Base-by-base conservation (phyloP, 2,113 vertebrate species). In the Scomber scombrus region DNA sequence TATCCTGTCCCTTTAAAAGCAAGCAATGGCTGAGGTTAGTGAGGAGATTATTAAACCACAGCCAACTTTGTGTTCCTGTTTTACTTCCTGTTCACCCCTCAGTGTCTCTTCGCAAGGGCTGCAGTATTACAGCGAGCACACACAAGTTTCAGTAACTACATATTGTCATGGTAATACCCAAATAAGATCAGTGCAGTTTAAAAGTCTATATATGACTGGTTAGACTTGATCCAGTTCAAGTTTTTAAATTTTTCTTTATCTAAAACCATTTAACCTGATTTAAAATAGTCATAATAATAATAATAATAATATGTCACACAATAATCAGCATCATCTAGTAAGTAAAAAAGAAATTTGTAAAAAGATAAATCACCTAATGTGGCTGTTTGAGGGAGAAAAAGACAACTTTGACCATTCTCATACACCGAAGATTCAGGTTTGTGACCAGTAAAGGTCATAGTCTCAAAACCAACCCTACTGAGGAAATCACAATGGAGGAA, bases 1-100 rank as follows among this genome's bases (percentile, higher is more conserved):
- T 74, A 26, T 47, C 45, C 84, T 84, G 86, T 84, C 60, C 12
- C 86, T 89, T 91, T 91, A 86, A 90, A 87, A 87, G 55, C 47
- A 72, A 86, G 21, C 13, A 8, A 57, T 19, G 31, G 60, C 70
- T 49, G 55, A 71, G 72, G 75, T 87, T 52, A 76, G 1, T 64
- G 19, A 71, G 43, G 57, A 84, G 60, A 88, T 82, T 47, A 57
- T 50, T 70, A 72, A 84, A 81, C 75, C 71, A 60, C 65, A 75
- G 60, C 26, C 51, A 68, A 8, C 62, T 46, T 26, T 0, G 6
- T 8, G 84, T 90, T 89, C 84, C 89, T 85, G 80, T 86, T 90
- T 83, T 46, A 86, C 88, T 88, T 92, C 87, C 85, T 88, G 72
- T 83, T 88, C 80, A 81, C 54, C 70, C 67, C 29, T 60, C 15